phyloP scores from a whole-genome alignment of 1,140 invertebrate species.

The Brachystomella parvula region DNA sequence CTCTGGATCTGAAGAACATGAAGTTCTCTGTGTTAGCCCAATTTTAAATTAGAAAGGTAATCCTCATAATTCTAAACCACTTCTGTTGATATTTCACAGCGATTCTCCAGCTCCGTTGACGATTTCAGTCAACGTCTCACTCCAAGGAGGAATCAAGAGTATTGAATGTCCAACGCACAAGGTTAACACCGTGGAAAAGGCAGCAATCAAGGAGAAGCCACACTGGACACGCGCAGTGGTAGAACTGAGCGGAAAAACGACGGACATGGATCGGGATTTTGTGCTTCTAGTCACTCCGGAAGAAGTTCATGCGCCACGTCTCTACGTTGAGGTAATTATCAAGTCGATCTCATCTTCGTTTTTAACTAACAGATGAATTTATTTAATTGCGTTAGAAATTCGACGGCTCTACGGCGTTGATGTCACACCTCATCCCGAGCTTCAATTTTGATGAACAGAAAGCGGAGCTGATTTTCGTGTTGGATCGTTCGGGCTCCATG shows the following conservation, averaged over 20 bases:
- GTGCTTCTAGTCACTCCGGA: constrained; percentile 31
- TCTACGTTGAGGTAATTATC: constrained; percentile 34
- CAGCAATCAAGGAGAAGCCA: constrained; percentile 13
- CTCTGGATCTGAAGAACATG: constrained; percentile 29
- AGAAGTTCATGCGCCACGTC: constrained; percentile 30
- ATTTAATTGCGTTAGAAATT: too few relatives aligned
- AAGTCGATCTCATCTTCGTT: too few relatives aligned
- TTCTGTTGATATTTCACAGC: not conserved
- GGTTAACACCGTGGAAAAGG: constrained; percentile 14
- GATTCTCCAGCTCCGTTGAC: constrained; percentile 3
- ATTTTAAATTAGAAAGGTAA: not conserved
- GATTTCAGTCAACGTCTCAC: not conserved
- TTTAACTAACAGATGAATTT: too few relatives aligned
- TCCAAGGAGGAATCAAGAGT: constrained; percentile 9
- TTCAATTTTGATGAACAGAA: constrained; percentile 38
- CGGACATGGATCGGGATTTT: constrained; percentile 39
- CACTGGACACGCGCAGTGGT: constrained; percentile 25
- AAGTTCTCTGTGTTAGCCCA: constrained; percentile 14
- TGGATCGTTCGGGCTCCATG: constrained; percentile 43
- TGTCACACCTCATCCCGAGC: constrained; percentile 38
- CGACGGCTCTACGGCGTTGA: constrained; percentile 20
- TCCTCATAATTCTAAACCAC: not conserved
- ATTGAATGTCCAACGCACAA: constrained; percentile 32
- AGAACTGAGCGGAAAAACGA: constrained; percentile 26
- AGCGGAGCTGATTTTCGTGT: constrained; percentile 40